A percentile compares a stretch with the other conserved stretches of the same genome.
Conservation (phyloP, 2,888 invertebrate species). For the Drepana falcataria region DNA sequence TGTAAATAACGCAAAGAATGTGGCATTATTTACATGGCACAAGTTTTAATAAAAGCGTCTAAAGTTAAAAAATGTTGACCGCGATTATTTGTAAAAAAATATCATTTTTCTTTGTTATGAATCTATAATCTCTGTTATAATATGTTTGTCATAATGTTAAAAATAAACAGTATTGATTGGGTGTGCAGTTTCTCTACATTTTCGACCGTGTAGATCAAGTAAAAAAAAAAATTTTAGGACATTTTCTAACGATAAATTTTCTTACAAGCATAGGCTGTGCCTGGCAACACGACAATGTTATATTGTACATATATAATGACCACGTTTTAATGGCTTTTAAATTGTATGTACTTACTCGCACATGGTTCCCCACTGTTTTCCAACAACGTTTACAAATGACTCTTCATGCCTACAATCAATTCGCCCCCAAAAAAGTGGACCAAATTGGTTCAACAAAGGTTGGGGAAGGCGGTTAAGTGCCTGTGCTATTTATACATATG, state of each 20-base stretch:
- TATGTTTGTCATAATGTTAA: too few species aligned
- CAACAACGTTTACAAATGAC: conserved; percentile 19
- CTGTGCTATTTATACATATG: conserved; percentile 31
- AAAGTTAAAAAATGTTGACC: too few species aligned
- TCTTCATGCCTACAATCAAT: conserved; percentile 36
- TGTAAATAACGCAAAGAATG: too few species aligned
- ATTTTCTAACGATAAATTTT: too few species aligned
- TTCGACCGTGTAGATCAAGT: background rate
- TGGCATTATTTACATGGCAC: too few species aligned
- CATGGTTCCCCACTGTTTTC: background rate
- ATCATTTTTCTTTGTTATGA: too few species aligned
- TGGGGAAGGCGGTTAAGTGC: conserved; percentile 33
- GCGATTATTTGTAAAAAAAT: too few species aligned
- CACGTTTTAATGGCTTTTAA: background rate
- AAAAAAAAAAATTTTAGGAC: background rate
- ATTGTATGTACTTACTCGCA: background rate
- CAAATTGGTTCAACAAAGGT: conserved; percentile 41
- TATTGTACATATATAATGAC: background rate
- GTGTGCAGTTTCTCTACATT: too few species aligned
- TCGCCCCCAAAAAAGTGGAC: conserved; percentile 28
- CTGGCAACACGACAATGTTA: background rate
- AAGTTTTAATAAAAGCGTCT: too few species aligned
- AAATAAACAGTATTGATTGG: too few species aligned
- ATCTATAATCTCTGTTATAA: too few species aligned
- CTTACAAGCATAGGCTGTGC: too few species aligned